Percentiles rank a stretch among this genome's conserved stretches.
Conservation (phyloP, 2,797 vertebrate species). For the Epinephelus coioides region DNA sequence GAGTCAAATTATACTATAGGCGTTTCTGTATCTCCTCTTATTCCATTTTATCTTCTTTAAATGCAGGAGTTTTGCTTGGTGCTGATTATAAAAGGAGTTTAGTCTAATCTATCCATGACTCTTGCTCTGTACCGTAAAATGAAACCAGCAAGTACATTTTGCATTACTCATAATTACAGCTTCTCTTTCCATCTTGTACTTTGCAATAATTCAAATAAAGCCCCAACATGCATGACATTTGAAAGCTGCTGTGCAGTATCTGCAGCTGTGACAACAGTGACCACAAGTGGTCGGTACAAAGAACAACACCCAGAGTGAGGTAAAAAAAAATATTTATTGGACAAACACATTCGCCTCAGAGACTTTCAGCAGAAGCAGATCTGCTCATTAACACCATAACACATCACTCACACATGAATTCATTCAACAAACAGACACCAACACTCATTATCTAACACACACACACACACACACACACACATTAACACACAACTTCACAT, state of each 20-base stretch:
- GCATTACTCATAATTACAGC: not conserved
- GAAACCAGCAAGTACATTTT: not conserved
- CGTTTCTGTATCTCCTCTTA: not conserved
- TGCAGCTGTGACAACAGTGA: constrained; percentile 54
- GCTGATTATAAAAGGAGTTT: not conserved
- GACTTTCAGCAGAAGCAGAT: constrained; percentile 37
- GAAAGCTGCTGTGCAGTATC: not conserved
- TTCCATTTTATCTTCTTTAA: not conserved
- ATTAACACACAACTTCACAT: constrained; percentile 31
- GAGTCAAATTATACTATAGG: not conserved
- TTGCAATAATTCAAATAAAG: constrained; percentile 1
- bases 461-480: constrained; percentile 11
- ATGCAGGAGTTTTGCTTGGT: not conserved
- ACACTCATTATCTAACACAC: constrained; percentile 1
- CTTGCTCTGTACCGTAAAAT: not conserved
- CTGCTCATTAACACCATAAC: constrained; percentile 38
- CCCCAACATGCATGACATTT: not conserved
- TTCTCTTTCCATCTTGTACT: not conserved
- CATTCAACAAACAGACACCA: constrained; percentile 12
- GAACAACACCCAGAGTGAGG: constrained; percentile 45
- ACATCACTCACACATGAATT: constrained; percentile 43
- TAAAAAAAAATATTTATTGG: constrained; percentile 82
- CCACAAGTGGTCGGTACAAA: constrained; percentile 48
- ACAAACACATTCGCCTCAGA: constrained; percentile 57
- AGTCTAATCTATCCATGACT: not conserved